Conservation (phyloP, 2,797 vertebrate species). For the Lophius americanus region DNA sequence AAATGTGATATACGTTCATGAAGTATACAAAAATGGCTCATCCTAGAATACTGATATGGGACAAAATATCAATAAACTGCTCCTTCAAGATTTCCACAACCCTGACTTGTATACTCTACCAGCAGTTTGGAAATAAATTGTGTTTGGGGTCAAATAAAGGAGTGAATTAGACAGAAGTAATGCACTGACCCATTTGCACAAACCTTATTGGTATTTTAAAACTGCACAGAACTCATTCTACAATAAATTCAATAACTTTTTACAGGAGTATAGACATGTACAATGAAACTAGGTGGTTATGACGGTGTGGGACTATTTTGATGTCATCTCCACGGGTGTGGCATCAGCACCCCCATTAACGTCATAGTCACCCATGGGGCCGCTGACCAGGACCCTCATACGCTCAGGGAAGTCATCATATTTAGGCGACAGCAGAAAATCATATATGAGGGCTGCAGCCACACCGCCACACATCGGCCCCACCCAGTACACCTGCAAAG, state of each 20-base stretch:
- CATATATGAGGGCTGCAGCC: constrained; percentile 90
- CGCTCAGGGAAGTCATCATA: constrained; percentile 88
- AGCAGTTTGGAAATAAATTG: constrained; percentile 36
- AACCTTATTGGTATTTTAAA: constrained; percentile 48
- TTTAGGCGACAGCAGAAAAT: constrained; percentile 92
- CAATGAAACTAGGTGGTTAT: constrained; percentile 30
- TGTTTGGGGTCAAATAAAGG: constrained; percentile 42
- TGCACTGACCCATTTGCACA: constrained; percentile 41
- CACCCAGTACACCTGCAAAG: constrained; percentile 94
- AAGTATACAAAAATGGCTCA: constrained; percentile 73
- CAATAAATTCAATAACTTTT: constrained; percentile 48
- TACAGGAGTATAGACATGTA: constrained; percentile 64
- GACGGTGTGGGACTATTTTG: constrained; percentile 78
- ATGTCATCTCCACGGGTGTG: constrained; percentile 91
- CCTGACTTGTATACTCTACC: constrained; percentile 25
- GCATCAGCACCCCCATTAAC: constrained; percentile 87
- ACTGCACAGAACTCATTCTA: constrained; percentile 47
- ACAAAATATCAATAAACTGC: constrained; percentile 39
- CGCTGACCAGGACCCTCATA: constrained; percentile 91
- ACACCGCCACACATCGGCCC: constrained; percentile 93
- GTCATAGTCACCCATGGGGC: constrained; percentile 92
- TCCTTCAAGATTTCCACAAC: constrained; percentile 16
- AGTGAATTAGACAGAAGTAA: constrained; percentile 41
- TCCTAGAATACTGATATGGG: constrained; percentile 74
- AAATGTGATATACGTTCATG: constrained; percentile 61